These are phyloP conservation scores for Sarcophaga caerulescens DNA, from an alignment of 2,888 invertebrate species.

Conservation along the genomic window DNA sequence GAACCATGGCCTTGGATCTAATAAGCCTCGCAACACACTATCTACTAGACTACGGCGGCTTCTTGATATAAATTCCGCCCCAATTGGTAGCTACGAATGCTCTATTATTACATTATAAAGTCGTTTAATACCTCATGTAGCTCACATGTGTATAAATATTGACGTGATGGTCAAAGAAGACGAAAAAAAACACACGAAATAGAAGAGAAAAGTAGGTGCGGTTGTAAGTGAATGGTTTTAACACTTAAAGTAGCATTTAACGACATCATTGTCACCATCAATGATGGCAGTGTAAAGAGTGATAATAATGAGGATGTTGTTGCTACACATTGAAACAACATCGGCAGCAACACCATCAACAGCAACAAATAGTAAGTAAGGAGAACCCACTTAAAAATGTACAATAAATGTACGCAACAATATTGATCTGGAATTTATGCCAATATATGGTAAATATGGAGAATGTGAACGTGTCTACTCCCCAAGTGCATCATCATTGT, in stretches of 20 bases:
- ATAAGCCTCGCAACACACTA: too few relatives aligned
- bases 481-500: slow-evolving; percentile 72
- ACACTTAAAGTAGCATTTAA: slow-evolving; percentile 63
- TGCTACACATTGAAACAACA: slow-evolving; percentile 30
- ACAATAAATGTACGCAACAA: slow-evolving; percentile 38
- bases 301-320: slow-evolving; percentile 32
- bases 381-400: slow-evolving; percentile 52
- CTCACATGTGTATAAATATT: slow-evolving; percentile 9
- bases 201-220: slow-evolving; percentile 54
- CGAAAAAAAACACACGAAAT: neutral
- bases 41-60: too few relatives aligned
- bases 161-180: too few relatives aligned
- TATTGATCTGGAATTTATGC: slow-evolving; percentile 76
- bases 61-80: too few relatives aligned
- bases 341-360: neutral
- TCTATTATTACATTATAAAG: too few relatives aligned
- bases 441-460: slow-evolving; percentile 76
- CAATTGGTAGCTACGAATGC: too few relatives aligned
- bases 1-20: too few relatives aligned
- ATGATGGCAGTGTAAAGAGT: slow-evolving; percentile 44
- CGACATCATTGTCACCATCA: slow-evolving; percentile 66
- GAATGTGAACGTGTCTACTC: slow-evolving; percentile 69
- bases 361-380: too few relatives aligned
- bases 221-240: slow-evolving; percentile 62
- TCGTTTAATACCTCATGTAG: slow-evolving; percentile 40